Evolutionary conservation across 2,113 vertebrate genomes (phyloP), one percentile per base, ranked within the genome.

Genomic region (Aegithalos caudatus): DNA sequence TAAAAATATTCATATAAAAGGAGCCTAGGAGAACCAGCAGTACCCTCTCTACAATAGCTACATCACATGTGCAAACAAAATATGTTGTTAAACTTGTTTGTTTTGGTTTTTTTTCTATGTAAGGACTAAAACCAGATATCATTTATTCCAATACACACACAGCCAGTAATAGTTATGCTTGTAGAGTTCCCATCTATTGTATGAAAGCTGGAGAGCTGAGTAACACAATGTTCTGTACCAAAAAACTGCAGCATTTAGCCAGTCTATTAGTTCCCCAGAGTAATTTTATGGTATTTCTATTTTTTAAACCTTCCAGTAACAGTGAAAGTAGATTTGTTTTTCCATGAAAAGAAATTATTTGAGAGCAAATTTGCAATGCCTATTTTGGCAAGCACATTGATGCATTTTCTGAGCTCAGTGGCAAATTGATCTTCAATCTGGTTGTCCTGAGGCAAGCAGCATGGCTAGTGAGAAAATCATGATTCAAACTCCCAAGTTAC

Each of bases 151-250:
- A 29, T 64, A 31, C 76, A 71, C 60, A 64, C 48, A 76, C 35
- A 92, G 42, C 17, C 37, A 86, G 58, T 67, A 86, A 78, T 37
- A 27, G 23, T 38, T 40, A 64, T 73, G 69, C 37, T 53, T 67
- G 44, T 50, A 38, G 71, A 38, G 69, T 74, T 94, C 80, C 86
- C 23, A 9, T 56, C 90, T 71, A 86, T 92, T 93, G 72, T 92
- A 65, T 74, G 53, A 88, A 86, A 90, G 19, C 56, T 93, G 44
- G 35, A 90, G 76, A 81, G 56, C 4, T 51, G 64, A 88, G 54
- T 67, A 94, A 90, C 80, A 81, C 33, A 53, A 94, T 78, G 88
- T 96, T 93, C 88, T 79, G 76, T 94, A 84, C 86, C 51, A 94
- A 85, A 95, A 94, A 90, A 81, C 64, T 27, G 80, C 64, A 88